These are phyloP conservation scores for Zingel zingel DNA, from an alignment of 2,113 vertebrate genomes.

Conservation along the genomic window DNA sequence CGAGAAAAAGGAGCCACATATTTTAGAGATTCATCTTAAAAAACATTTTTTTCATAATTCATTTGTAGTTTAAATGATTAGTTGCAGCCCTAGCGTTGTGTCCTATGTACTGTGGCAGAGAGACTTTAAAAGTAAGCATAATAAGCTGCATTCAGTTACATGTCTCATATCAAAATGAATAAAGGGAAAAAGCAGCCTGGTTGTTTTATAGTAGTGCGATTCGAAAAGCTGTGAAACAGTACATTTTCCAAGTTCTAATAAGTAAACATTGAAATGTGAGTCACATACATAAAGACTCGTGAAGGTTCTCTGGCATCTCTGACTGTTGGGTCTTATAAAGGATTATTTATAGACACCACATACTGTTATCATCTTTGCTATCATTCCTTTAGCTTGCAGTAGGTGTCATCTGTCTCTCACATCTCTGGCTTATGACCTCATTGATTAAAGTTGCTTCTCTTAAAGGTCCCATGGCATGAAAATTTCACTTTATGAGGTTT, in stretches of 20 bases:
- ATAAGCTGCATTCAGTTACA: neutral
- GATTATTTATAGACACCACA: slow-evolving; percentile 1
- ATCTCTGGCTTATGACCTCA: neutral
- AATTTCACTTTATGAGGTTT: too few relatives aligned
- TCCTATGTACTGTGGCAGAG: neutral
- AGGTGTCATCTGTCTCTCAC: neutral
- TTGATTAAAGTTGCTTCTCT: neutral
- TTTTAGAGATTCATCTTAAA: neutral
- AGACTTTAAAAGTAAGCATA: neutral
- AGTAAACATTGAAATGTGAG: neutral
- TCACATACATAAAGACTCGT: neutral
- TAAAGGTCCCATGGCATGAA: too few relatives aligned
- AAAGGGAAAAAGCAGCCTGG: too few relatives aligned
- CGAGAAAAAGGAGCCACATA: too few relatives aligned
- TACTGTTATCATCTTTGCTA: neutral
- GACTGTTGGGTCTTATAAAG: slow-evolving; percentile 11
- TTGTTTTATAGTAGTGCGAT: neutral
- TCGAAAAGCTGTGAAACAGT: neutral
- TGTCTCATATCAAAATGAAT: too few relatives aligned
- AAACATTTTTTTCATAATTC: too few relatives aligned
- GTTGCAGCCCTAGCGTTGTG: neutral
- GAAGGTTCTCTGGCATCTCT: slow-evolving; percentile 28
- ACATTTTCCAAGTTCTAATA: neutral
- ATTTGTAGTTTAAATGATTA: neutral
- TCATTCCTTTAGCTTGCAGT: slow-evolving; percentile 3